Percentiles rank a stretch among this genome's conserved stretches.
Evolutionary conservation across 2,113 vertebrate genomes (phyloP).

Genomic region (Athene noctua): DNA sequence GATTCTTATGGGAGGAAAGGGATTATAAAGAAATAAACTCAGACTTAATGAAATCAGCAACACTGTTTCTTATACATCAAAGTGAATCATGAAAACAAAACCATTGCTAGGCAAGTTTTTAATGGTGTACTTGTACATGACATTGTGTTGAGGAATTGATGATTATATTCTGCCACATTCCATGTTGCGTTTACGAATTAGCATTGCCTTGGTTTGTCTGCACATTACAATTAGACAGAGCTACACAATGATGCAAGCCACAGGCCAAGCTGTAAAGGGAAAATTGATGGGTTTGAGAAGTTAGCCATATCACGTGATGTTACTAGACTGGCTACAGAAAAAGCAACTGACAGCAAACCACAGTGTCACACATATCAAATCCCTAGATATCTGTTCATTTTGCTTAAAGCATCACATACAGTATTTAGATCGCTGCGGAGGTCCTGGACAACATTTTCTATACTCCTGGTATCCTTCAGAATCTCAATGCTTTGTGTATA

Average conservation of each 20-base stretch:
- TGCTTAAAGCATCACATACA: slow-evolving; percentile 93
- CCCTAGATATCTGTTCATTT: slow-evolving; percentile 97
- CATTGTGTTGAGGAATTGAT: not conserved
- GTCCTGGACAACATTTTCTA: slow-evolving; percentile 94
- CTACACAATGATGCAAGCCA: slow-evolving; percentile 49
- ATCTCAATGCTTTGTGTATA: slow-evolving; percentile 95
- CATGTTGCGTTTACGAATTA: slow-evolving; percentile 8
- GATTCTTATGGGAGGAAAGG: not conserved
- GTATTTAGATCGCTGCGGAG: slow-evolving; percentile 94
- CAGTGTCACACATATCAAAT: slow-evolving; percentile 75
- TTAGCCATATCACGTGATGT: not conserved
- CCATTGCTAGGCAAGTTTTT: slow-evolving; percentile 7
- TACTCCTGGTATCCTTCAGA: slow-evolving; percentile 92
- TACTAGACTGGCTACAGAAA: slow-evolving; percentile 3
- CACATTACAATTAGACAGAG: slow-evolving; percentile 50
- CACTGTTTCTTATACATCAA: not conserved
- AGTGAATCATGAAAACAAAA: slow-evolving; percentile 15
- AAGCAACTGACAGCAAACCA: not conserved
- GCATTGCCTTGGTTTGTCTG: slow-evolving; percentile 37
- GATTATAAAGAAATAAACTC: not conserved
- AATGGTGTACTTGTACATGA: not conserved
- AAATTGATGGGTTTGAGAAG: slow-evolving; percentile 4
- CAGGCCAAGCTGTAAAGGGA: slow-evolving; percentile 52
- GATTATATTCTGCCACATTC: not conserved
- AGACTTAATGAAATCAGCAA: not conserved